A percentile compares a stretch with the other conserved stretches of the same genome.
Evolutionary conservation across 2,113 vertebrate genomes (phyloP).

Genomic region (Antigone vipio): DNA sequence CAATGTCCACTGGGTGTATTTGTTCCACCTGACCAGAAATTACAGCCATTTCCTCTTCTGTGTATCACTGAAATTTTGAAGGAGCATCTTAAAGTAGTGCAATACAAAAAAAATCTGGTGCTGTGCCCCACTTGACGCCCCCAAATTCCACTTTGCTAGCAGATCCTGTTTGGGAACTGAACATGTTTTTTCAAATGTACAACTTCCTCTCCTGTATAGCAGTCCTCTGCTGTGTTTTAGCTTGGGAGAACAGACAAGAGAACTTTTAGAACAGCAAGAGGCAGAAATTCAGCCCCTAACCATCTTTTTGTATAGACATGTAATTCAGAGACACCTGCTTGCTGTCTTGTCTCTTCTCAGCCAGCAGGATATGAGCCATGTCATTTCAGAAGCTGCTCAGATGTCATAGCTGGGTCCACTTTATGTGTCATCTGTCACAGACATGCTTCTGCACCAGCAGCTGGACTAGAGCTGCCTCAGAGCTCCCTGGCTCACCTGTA

Average conservation of each 20-base stretch:
- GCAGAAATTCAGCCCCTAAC: neutral
- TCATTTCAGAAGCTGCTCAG: neutral
- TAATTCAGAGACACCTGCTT: neutral
- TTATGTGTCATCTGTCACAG: neutral
- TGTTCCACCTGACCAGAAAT: neutral
- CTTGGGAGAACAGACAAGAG: neutral
- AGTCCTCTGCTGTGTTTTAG: neutral
- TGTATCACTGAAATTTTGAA: neutral
- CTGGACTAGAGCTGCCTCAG: neutral
- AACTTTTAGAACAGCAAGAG: neutral
- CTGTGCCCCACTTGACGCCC: neutral
- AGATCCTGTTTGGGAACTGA: neutral
- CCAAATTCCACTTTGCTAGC: neutral
- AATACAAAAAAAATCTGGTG: neutral
- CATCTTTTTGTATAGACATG: neutral
- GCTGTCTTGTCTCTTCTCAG: neutral
- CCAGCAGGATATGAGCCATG: neutral
- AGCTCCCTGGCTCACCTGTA: neutral
- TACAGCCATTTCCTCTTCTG: neutral
- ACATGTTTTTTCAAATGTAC: neutral
- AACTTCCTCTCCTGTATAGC: neutral
- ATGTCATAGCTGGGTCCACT: neutral
- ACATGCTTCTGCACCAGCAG: neutral
- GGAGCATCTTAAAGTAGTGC: neutral
- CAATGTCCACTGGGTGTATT: neutral